These are phyloP conservation scores for Menura novaehollandiae DNA, from an alignment of 2,113 vertebrate genomes.

Conservation along the genomic window DNA sequence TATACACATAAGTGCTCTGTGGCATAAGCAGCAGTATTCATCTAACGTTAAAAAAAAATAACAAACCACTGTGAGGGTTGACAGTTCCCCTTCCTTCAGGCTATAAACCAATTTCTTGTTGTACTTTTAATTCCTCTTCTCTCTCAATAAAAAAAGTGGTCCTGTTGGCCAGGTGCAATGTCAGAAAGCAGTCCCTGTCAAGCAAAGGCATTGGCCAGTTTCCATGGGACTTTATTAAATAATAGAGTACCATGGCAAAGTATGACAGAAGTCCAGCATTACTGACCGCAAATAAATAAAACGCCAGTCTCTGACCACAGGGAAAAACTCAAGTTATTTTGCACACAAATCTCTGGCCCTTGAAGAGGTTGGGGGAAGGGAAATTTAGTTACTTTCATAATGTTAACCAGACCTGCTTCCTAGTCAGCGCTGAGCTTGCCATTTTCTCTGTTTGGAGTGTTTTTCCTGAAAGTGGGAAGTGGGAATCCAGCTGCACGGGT, in stretches of 20 bases:
- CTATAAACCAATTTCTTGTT: conserved; percentile 13
- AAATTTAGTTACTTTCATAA: neutral
- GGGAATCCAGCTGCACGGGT: neutral
- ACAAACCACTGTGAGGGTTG: neutral
- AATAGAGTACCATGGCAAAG: neutral
- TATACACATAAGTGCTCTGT: neutral
- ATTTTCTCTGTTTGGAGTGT: neutral
- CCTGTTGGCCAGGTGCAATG: conserved; percentile 16
- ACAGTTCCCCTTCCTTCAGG: neutral
- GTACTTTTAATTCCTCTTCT: neutral
- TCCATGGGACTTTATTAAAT: neutral
- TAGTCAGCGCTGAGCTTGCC: neutral
- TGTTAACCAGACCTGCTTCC: conserved; percentile 9
- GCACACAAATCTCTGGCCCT: conserved; percentile 3
- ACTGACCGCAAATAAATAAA: conserved; percentile 14
- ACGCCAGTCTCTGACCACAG: neutral
- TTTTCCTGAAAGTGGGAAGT: neutral
- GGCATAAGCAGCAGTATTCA: neutral
- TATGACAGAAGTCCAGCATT: neutral
- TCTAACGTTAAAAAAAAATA: neutral
- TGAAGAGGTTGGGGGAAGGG: neutral
- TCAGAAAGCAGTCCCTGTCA: neutral
- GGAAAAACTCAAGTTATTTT: neutral
- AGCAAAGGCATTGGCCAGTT: conserved; percentile 1
- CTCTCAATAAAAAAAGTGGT: neutral